Base-by-base conservation (phyloP, 2,113 vertebrate genomes). In the Dicentrarchus labrax region DNA sequence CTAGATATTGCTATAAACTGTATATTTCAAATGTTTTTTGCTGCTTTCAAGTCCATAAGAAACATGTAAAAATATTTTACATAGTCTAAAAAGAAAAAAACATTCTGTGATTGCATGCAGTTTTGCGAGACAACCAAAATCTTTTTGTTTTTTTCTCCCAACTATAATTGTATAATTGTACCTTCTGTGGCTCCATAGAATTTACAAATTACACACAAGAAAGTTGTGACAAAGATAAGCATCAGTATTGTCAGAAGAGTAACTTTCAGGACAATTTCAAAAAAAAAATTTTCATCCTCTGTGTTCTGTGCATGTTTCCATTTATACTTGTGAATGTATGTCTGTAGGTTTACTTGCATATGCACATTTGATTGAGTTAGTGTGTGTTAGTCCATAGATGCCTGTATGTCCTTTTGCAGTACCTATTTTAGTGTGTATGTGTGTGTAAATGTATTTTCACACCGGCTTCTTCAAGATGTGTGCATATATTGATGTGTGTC, bases 401-500 rank as follows among this genome's bases (percentile, higher is more conserved):
- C 10, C 21, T 41, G 48, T 50, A 3, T 53, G 24, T 21, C 41
- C 53, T 45, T 53, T 22, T 17, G 48, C 1, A 1, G 17, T n/a
- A 15, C 16, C 45, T 12, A 12, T 47, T 15, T n/a, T 11, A 19
- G 2, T 22, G 16, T 6, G 4, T 54, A 4, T 66, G 24, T 57
- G 24, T 45, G 24, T 60, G 16, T 4, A 17, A 1, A 56, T 56
- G 22, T 53, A 24, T 67, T n/a, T 76, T 64, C 4, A 43, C 4
- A 36, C 15, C 47, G 43, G 47, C 43, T 41, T 50, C 17, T 56
- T 39, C 5, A 30, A 62, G 61, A 48, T 53, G 17, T 72, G 43
- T 73, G 54, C 24, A 60, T 60, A 50, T 50, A 45, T 61, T 50
- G 1, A 68, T 30, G 45, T 19, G 74, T 60, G 41, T 73, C 43